A percentile compares a stretch with the other conserved stretches of the same genome.
Evolutionary conservation across 2,113 vertebrate genomes (phyloP).

Genomic region (Talpa occidentalis): DNA sequence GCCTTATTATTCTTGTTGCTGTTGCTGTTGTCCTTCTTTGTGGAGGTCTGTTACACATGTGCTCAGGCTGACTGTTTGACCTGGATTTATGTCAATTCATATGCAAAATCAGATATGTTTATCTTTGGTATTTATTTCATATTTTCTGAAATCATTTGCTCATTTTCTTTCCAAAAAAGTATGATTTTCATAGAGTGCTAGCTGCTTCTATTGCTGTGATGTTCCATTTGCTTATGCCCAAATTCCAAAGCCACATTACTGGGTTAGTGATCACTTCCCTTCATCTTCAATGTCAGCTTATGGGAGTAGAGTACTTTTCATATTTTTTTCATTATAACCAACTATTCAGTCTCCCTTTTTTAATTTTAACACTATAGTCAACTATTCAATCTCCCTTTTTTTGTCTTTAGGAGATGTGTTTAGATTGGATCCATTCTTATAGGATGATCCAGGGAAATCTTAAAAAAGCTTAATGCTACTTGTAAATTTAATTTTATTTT

Average conservation of each 20-base stretch:
- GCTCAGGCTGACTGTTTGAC: background rate
- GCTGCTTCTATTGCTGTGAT: background rate
- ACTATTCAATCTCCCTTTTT: background rate
- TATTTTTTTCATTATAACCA: background rate
- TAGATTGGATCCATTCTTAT: background rate
- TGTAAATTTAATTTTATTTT: background rate
- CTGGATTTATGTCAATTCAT: background rate
- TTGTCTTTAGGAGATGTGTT: background rate
- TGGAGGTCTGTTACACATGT: background rate
- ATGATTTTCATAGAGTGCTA: background rate
- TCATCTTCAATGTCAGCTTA: background rate
- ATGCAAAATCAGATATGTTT: background rate
- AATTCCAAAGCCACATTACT: background rate
- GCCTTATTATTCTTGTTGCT: background rate
- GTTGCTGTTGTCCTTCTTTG: background rate
- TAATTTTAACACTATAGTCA: background rate
- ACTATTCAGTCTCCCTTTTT: background rate
- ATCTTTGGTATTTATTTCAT: background rate
- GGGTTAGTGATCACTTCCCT: background rate
- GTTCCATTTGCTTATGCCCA: background rate
- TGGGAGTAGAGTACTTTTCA: background rate
- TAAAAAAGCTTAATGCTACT: background rate
- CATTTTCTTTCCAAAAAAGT: background rate
- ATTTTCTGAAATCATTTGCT: background rate
- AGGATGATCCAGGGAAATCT: background rate